Conservation (phyloP, 2,888 invertebrate species). For the Lypha dubia region DNA sequence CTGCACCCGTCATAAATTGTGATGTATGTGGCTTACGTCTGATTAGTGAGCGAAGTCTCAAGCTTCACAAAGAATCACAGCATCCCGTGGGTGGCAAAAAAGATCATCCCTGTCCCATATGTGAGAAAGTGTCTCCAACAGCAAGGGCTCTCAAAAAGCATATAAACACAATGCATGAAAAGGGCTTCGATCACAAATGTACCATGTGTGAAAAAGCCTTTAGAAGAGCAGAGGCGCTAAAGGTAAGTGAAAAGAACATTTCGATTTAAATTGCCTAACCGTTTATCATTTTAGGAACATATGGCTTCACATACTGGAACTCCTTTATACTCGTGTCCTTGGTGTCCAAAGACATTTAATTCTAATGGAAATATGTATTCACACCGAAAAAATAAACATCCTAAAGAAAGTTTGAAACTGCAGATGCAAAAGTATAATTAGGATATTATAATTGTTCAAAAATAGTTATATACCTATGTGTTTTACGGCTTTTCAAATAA, state of each 20-base stretch:
- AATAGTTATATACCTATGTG: no score
- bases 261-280: neutral
- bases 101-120: conserved; percentile 79
- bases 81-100: conserved; percentile 79
- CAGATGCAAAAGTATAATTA: conserved; percentile 76
- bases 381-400: conserved; percentile 80
- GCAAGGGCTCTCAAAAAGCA: conserved; percentile 81
- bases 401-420: conserved; percentile 80
- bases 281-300: conserved; percentile 77
- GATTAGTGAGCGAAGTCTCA: conserved; percentile 78
- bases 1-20: conserved; percentile 77
- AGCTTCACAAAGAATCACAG: conserved; percentile 79
- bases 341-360: conserved; percentile 80
- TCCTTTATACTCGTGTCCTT: conserved; percentile 79
- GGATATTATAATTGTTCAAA: no score
- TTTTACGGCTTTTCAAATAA: no score
- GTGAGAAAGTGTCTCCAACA: conserved; percentile 81
- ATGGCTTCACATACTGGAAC: conserved; percentile 80
- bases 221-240: conserved; percentile 76
- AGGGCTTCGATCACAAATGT: conserved; percentile 79
- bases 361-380: conserved; percentile 81
- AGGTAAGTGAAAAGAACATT: neutral
- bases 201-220: conserved; percentile 81
- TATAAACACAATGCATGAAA: conserved; percentile 80
- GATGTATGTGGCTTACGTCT: conserved; percentile 79